These are phyloP conservation scores for Sylvilagus bachmani DNA, from an alignment of 2,113 vertebrate species.

Conservation along the genomic window DNA sequence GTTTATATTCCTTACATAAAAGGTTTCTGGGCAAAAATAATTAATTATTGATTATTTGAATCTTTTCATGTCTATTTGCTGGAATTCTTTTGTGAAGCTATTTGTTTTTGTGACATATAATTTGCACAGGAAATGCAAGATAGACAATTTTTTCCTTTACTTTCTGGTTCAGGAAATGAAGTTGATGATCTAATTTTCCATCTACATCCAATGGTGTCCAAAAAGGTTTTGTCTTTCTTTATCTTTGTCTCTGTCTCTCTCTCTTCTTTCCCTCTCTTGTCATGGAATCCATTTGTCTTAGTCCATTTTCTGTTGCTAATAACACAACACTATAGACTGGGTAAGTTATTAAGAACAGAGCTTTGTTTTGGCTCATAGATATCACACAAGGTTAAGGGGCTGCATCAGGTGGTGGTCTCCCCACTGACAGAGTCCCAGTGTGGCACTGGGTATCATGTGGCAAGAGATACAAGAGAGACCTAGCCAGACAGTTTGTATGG, in stretches of 20 bases:
- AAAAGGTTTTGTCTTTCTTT: background rate
- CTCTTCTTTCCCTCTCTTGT: background rate
- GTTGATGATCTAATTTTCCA: background rate
- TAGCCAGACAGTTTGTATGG: too few relatives aligned
- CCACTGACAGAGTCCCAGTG: background rate
- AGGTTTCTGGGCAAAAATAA: background rate
- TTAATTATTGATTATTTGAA: background rate
- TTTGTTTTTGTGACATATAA: background rate
- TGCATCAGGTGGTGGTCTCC: background rate
- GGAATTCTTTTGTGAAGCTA: background rate
- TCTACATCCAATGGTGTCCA: background rate
- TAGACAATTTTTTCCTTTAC: background rate
- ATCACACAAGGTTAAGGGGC: background rate
- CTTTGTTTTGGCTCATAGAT: background rate
- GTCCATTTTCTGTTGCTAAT: background rate
- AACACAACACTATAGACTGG: background rate
- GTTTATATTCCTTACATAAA: too few relatives aligned
- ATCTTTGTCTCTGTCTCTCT: background rate
- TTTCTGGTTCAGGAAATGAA: background rate
- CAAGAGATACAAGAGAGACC: background rate
- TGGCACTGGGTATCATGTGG: background rate
- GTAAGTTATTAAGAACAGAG: background rate
- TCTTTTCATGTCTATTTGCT: background rate
- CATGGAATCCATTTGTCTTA: background rate
- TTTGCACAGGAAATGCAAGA: background rate